Percentiles rank a stretch among this genome's conserved stretches.
Evolutionary conservation across 2,797 vertebrate species (phyloP).

Genomic region (Sciurus vulgaris): DNA sequence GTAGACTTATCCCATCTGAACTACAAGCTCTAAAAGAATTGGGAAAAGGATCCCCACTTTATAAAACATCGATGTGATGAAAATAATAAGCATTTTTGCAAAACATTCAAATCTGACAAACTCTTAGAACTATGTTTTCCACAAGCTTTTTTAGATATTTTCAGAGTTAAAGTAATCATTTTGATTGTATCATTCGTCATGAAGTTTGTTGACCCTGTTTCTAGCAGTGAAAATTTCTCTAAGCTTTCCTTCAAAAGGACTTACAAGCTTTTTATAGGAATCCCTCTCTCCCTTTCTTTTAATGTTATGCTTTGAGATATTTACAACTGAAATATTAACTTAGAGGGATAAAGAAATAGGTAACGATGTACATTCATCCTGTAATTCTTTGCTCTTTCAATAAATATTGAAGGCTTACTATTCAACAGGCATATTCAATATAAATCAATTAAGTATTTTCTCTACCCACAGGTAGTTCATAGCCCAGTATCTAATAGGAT

Average conservation of each 20-base stretch:
- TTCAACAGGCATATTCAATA: neutral
- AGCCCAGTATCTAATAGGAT: neutral
- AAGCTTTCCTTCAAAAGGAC: neutral
- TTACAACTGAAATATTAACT: neutral
- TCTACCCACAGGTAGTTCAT: neutral
- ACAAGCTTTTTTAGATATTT: neutral
- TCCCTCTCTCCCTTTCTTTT: neutral
- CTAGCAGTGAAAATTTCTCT: neutral
- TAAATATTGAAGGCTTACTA: neutral
- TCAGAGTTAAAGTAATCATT: neutral
- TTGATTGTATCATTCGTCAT: neutral
- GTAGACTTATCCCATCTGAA: neutral
- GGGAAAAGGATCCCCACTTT: neutral
- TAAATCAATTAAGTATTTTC: neutral
- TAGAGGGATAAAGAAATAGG: neutral
- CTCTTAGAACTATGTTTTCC: neutral
- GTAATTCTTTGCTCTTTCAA: slow-evolving; percentile 27
- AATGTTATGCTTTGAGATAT: neutral
- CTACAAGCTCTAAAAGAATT: neutral
- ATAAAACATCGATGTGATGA: neutral
- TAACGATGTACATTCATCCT: neutral
- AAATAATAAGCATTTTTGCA: neutral
- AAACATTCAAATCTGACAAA: slow-evolving; percentile 4
- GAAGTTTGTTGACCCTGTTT: neutral
- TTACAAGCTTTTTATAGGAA: neutral